phyloP scores from a whole-genome alignment of 2,113 vertebrate genomes.

The Pluvianellus socialis region DNA sequence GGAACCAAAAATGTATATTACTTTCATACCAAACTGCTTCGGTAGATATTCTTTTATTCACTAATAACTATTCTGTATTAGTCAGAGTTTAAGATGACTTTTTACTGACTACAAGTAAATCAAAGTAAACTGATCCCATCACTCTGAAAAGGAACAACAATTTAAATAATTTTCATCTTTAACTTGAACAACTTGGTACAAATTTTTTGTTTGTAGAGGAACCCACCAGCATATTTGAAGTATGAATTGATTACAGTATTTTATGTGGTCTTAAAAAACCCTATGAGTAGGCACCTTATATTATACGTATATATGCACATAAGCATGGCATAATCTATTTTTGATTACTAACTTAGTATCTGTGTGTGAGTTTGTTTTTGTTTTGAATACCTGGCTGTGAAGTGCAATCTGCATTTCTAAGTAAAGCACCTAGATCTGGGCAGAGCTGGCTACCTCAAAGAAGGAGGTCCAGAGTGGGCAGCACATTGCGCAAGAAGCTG shows the following conservation, averaged over 20 bases:
- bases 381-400: background rate
- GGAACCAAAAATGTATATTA: background rate
- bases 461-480: background rate
- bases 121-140: background rate
- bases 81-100: background rate
- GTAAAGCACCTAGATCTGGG: background rate
- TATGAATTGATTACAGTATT: background rate
- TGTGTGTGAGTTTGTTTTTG: background rate
- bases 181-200: background rate
- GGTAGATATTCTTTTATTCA: background rate
- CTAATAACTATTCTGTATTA: background rate
- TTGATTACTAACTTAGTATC: background rate
- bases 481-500: background rate
- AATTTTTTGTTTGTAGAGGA: background rate
- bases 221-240: background rate
- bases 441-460: background rate
- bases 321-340: background rate
- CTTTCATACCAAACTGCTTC: background rate
- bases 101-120: background rate
- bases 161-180: background rate
- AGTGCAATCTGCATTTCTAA: background rate
- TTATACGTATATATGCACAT: background rate
- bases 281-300: background rate
- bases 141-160: background rate
- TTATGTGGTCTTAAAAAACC: background rate